Base-by-base conservation (phyloP, 2,888 invertebrate genomes). In the Oscheius onirici region DNA sequence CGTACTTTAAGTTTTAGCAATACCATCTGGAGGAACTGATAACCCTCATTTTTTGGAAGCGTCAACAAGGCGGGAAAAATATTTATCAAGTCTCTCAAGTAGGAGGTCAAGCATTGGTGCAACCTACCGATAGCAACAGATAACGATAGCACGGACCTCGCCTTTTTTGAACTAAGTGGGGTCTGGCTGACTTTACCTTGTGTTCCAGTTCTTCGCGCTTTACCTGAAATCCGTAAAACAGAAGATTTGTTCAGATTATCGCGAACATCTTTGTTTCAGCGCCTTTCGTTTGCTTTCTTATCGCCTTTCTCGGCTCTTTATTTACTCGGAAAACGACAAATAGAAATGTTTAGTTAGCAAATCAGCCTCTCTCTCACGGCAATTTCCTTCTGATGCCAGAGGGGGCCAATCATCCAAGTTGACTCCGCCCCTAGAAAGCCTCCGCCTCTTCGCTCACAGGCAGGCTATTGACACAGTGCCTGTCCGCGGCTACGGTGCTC, bases 391-490 rank as follows among this genome's bases (percentile, higher is more conserved):
- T 20, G 40, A 6, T 17, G 8, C 10, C 49, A 22, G 26, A 10
- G 8, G 52, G 40, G 51, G 20, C 66, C 66, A 66, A 66, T 66
- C 40, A 41, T 13, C 15, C 34, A 24, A n/a, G 41, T 13, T 20
- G 66, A 20, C 66, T 40, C 66, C 52, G 40, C 66, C 66, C 52
- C 52, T 15, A n/a, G 24, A 15, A 34, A 34, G 17, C 52, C 66
- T 15, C 66, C 66, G 17, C 54, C 41, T 41, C 51, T 28, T 66
- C 52, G 28, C 46, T 66, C 66, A 66, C 66, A 51, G 52, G 66
- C 66, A 66, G 34, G 40, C 22, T 66, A 66, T 66, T 66, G 51
- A 66, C 66, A 66, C 54, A 66, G 66, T 66, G 66, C 66, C 66
- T 66, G 66, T 66, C 66, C 52, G 49, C 40, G 41, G 49, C 52